These are phyloP conservation scores for Hipposideros larvatus DNA, from an alignment of 2,797 vertebrate genomes.

Conservation along the genomic window DNA sequence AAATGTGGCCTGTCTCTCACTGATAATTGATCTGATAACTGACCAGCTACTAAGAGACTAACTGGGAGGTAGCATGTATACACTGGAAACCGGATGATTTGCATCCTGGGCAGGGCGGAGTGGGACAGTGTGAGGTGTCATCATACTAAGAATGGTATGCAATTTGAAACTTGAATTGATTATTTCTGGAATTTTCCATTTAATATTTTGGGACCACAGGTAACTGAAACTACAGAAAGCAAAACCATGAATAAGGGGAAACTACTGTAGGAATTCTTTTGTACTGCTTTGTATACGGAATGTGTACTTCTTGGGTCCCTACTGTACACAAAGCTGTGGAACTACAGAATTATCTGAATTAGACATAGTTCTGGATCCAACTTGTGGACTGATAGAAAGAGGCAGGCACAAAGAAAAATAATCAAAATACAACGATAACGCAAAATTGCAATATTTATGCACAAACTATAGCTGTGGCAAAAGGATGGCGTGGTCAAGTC, in stretches of 20 bases:
- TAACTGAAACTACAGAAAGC: background rate
- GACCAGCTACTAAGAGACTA: background rate
- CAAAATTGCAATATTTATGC: background rate
- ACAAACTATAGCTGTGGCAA: background rate
- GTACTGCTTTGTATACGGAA: background rate
- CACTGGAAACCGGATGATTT: too few species aligned
- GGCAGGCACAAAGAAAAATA: background rate
- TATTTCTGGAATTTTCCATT: background rate
- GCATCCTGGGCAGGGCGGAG: background rate
- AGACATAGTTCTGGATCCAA: background rate
- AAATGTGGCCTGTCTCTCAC: background rate
- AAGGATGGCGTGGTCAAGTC: background rate
- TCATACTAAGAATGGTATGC: background rate
- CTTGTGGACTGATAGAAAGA: background rate
- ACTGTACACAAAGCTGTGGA: background rate
- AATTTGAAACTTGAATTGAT: background rate
- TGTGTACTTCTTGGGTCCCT: background rate
- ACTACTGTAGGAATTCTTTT: background rate
- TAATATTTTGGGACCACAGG: background rate
- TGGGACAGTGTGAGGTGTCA: background rate
- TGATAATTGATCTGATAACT: background rate
- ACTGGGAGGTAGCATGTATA: background rate
- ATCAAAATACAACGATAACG: background rate
- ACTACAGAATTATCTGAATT: background rate
- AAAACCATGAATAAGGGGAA: background rate